Percentiles rank a stretch among this genome's conserved stretches.
Evolutionary conservation across 2,888 invertebrate genomes (phyloP).

Genomic region (Cryptus armator): DNA sequence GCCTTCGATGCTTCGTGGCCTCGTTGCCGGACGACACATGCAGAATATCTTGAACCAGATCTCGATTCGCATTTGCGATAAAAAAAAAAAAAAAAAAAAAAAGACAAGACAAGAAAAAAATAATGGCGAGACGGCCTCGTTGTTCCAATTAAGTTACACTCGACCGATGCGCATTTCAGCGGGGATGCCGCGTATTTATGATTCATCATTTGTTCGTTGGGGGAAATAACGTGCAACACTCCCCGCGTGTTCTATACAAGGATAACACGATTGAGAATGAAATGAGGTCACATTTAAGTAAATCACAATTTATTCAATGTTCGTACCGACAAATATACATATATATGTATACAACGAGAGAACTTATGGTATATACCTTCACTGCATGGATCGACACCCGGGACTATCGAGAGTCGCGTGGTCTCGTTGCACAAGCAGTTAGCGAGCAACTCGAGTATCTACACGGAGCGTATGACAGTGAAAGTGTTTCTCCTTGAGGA

Average conservation of each 20-base stretch:
- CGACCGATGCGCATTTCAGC: conserved; percentile 16
- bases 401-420: conserved; percentile 18
- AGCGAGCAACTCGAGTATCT: conserved; percentile 40
- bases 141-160: conserved; percentile 8
- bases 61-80: conserved; percentile 61
- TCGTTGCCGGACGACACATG: conserved; percentile 46
- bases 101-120: conserved; percentile 24
- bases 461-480: conserved; percentile 80
- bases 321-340: background rate
- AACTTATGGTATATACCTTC: background rate
- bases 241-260: background rate
- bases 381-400: background rate
- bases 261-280: conserved; percentile 45
- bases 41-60: conserved; percentile 68
- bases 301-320: conserved; percentile 26
- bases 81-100: conserved; percentile 48
- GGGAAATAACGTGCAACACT: conserved; percentile 3
- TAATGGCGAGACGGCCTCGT: conserved; percentile 17
- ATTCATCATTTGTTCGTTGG: conserved; percentile 16
- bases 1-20: conserved; percentile 50
- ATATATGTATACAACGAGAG: background rate
- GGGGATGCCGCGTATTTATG: conserved; percentile 10
- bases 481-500: conserved; percentile 84
- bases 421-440: conserved; percentile 51
- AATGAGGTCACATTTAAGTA: conserved; percentile 50